Evolutionary conservation across 1,140 invertebrate genomes (phyloP).

Genomic region (Alviniconcha marisindica): DNA sequence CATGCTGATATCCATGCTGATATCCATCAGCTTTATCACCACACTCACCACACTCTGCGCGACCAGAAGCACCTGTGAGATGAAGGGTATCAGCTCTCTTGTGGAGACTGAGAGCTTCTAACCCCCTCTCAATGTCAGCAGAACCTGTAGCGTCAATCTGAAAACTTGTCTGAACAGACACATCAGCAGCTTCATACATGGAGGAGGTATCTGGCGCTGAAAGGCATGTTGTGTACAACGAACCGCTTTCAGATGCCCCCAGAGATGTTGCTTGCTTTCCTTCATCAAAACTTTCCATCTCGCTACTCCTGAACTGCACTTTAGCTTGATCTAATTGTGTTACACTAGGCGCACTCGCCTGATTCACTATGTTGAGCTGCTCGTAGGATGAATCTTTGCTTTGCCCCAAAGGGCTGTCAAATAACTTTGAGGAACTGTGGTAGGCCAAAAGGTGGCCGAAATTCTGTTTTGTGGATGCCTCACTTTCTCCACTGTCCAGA

Average conservation of each 20-base stretch:
- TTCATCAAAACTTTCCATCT: neutral
- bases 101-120: neutral
- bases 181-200: constrained; percentile 37
- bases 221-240: constrained; percentile 11
- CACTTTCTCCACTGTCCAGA: constrained; percentile 8
- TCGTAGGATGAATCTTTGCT: constrained; percentile 1
- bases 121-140: neutral
- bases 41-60: too few species aligned
- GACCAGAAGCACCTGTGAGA: too few species aligned
- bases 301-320: neutral
- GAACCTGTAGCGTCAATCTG: neutral
- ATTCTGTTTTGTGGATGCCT: neutral
- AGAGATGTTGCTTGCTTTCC: neutral
- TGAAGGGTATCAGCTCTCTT: too few species aligned
- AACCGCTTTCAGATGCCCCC: neutral
- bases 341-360: neutral
- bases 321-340: neutral
- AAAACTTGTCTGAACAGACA: constrained; percentile 36
- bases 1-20: too few species aligned
- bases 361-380: neutral
- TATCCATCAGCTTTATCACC: too few species aligned
- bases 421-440: neutral
- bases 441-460: neutral
- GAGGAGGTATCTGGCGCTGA: neutral
- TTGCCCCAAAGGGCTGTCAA: neutral